These are phyloP conservation scores for Poecilia gillii DNA, from an alignment of 2,797 vertebrate genomes.

Conservation along the genomic window DNA sequence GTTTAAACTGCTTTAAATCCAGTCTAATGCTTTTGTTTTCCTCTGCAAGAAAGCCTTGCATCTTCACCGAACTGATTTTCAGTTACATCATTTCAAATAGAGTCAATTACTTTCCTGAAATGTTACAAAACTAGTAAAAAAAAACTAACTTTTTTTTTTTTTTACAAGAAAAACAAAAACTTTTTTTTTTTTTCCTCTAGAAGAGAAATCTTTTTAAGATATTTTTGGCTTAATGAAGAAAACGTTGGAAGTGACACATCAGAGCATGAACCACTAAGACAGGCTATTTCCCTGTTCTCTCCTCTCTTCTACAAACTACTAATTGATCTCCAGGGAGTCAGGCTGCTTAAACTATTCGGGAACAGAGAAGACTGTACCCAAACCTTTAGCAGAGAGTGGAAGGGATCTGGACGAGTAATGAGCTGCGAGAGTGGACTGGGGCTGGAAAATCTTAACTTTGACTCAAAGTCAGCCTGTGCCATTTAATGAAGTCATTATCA, in stretches of 20 bases:
- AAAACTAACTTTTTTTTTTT: constrained; percentile 22
- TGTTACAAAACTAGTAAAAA: constrained; percentile 34
- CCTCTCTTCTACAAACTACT: constrained; percentile 76
- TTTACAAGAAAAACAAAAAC: constrained; percentile 52
- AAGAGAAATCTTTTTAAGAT: constrained; percentile 58
- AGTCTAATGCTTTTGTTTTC: constrained; percentile 21
- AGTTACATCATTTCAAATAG: constrained; percentile 18
- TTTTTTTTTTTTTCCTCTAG: constrained; percentile 22
- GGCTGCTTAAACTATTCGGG: constrained; percentile 74
- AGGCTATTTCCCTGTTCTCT: constrained; percentile 70
- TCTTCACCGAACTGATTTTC: constrained; percentile 49
- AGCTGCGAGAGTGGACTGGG: constrained; percentile 24
- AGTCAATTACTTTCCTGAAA: constrained; percentile 25
- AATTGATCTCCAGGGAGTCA: constrained; percentile 81
- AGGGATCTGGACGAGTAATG: constrained; percentile 41
- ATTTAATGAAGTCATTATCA: constrained; percentile 53
- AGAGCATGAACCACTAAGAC: constrained; percentile 75
- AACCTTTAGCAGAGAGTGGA: constrained; percentile 58
- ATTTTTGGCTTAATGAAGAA: constrained; percentile 76
- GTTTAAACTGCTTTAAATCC: neutral
- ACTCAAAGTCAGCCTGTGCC: constrained; percentile 23
- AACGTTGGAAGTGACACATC: constrained; percentile 55
- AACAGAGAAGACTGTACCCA: constrained; percentile 60
- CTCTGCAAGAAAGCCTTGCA: constrained; percentile 23
- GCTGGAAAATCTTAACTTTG: constrained; percentile 33